Base-by-base conservation (phyloP, 2,113 vertebrate genomes). In the Mastomys natalensis region DNA sequence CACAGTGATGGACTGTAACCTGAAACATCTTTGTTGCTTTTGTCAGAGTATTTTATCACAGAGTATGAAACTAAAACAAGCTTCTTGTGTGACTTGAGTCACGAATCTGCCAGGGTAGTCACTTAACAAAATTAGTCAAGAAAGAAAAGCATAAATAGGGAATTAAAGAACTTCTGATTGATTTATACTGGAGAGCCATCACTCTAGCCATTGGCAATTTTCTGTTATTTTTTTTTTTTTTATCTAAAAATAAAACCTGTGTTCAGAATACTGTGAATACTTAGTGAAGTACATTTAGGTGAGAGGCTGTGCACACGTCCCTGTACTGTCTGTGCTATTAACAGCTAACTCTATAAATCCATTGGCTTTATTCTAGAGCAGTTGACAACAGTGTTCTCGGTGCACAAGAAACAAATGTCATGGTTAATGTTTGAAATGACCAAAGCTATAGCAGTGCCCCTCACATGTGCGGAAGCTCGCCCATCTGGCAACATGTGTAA, bases 81-180 rank as follows among this genome's bases (percentile, higher is more conserved):
- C 62, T 93, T 89, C 77, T 86, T 16, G 86, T 48, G 58, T 76
- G 66, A 68, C 55, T 91, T 4, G 26, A 60, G 43, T 73, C 58
- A 19, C 40, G 11, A n/a, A 3, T 74, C 74, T 73, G 6, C 8
- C 81, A 51, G 29, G 3, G 7, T 29, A 9, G 51, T 80, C 10
- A 40, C 73, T 70, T 96, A 90, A 55, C 78, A 74, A 76, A 77
- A 70, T 40, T 24, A 86, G 34, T 78, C 31, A 37, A 62, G 81
- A 78, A 43, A 84, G 68, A n/a, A 95, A 91, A 82, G 43, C 92
- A 26, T 48, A 84, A 68, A 73, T 66, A 78, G 15, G 26, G 81
- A 74, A 16, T 40, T 94, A 72, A 82, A n/a, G 82, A 91, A 62
- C 55, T 31, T 62, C 21, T 55, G 66, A 85, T 34, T 53, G 74